Evolutionary conservation across 2,113 vertebrate species (phyloP).

Genomic region (Euleptes europaea): DNA sequence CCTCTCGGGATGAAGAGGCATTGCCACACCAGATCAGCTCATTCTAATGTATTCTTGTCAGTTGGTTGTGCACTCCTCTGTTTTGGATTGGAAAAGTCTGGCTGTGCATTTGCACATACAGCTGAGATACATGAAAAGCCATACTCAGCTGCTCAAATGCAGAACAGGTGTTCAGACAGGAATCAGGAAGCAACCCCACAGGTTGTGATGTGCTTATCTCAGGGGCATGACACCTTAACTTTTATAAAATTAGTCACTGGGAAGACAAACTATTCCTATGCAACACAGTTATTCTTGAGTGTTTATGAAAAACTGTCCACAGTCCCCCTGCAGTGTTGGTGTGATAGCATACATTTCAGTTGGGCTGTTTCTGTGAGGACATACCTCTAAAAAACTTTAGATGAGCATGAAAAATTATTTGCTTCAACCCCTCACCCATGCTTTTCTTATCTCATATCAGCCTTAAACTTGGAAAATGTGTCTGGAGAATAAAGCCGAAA

Average conservation of each 20-base stretch:
- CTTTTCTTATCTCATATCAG: not conserved
- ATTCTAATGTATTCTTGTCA: not conserved
- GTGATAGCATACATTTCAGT: not conserved
- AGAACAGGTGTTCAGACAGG: rapidly evolving
- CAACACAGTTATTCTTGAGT: too few species aligned
- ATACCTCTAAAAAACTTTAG: not conserved
- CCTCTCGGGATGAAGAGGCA: not conserved
- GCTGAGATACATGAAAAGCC: not conserved
- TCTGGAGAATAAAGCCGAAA: not conserved
- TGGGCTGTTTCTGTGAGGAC: not conserved
- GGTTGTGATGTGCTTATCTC: not conserved
- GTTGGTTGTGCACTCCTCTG: rapidly evolving
- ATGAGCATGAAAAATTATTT: not conserved
- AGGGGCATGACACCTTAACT: slow-evolving; percentile 1
- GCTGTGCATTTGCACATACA: not conserved
- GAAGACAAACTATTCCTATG: too few species aligned
- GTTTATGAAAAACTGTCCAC: not conserved
- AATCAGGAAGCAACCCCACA: not conserved
- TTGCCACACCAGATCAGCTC: not conserved
- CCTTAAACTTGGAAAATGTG: not conserved
- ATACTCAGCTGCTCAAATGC: rapidly evolving
- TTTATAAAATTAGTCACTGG: not conserved
- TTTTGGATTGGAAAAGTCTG: not conserved
- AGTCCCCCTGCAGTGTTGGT: not conserved
- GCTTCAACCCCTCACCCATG: too few species aligned